Base-by-base conservation (phyloP, 2,888 invertebrate species). In the Poecilus cupreus region DNA sequence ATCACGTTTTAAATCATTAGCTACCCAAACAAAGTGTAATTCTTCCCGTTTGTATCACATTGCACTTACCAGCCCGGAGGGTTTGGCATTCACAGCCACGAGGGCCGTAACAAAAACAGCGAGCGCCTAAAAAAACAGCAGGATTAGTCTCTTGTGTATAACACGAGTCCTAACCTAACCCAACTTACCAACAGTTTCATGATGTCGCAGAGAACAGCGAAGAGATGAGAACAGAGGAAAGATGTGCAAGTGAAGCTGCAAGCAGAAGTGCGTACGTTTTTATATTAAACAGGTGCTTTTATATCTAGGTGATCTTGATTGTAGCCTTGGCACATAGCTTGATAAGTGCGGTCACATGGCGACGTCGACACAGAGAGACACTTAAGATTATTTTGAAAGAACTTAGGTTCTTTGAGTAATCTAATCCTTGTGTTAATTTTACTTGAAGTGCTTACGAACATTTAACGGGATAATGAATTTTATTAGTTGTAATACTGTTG, bases 91-190 rank as follows among this genome's bases (percentile, higher is more conserved):
- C 13, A 54, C 72, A 13, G 72, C 54, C 22, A 72, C 80, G 11
- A 80, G 24, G 8, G 13, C 54, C 2, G 54, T 20, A 72, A 72
- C 57, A 32, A 80, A 80, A 24, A 80, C 57, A 22, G 24, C 72
- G 13, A 80, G n/a, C 13, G 80, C 80, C 80, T 80, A 22, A 11
- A 68, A 68, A 68, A 32, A 68, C 60, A 60, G 5, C 60, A 8
- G 5, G 64, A 37, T 68, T 68, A 68, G 64, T 68, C 64, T 68
- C 64, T 16, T 11, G 64, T 37, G 64, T 68, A 68, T 68, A 26
- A 26, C 60, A 26, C 6, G 57, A 6, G 18, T 18, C 16, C 54
- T 22, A 24, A 16, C 5, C 37, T 13, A 32, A 8, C 32, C 32
- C 8, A 13, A 68, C 64, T 68, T 16, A 68, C 64, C 64, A 68